Evolutionary conservation across 2,113 vertebrate species (phyloP), one percentile per base, ranked within the genome.

Genomic region (Mesoclemmys tuberculata): DNA sequence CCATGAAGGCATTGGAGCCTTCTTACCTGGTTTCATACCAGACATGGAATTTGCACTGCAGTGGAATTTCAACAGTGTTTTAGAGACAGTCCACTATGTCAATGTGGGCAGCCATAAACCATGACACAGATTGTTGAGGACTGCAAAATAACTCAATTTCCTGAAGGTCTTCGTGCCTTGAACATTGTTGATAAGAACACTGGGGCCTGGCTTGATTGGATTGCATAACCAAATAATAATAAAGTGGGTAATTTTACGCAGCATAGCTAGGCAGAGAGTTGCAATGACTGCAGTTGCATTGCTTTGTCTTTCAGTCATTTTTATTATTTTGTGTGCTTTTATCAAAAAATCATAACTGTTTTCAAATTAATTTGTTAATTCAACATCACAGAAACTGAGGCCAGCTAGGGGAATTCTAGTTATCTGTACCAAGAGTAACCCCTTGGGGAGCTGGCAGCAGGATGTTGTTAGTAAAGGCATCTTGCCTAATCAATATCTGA

Each of bases 331-430:
- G 27, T 71, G 38, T 13, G 48, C 56, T 93, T 0, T 4, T 77
- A 55, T 51, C 51, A 80, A 90, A 74, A 68, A 27, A 92, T 4
- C 55, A 55, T 83, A 18, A 2, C 48, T 61, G 55, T 61, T 93
- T 80, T 75, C 41, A 21, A 61, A 1, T 6, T 51, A 51, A 38
- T 68, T 92, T 24, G 3, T 71, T 38, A 71, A 38, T 71, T 71
- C 18, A 41, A 13, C 6, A 31, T 0, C 0, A 1, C 10, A 48
- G 54, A 27, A 6, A 48, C 11, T 61, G 26, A 31, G 4, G 74
- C 68, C 49, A 58, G 49, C 5, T 90, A n/a, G 51, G 46, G 85
- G 49, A 14, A 21, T 12, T 80, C 5, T 55, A 80, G 10, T 22
- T 80, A 2, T 71, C 75, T 78, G 29, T 78, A n/a, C 38, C 26